These are phyloP conservation scores for Calliopum simillimum DNA, from an alignment of 2,888 invertebrate species.

Conservation along the genomic window DNA sequence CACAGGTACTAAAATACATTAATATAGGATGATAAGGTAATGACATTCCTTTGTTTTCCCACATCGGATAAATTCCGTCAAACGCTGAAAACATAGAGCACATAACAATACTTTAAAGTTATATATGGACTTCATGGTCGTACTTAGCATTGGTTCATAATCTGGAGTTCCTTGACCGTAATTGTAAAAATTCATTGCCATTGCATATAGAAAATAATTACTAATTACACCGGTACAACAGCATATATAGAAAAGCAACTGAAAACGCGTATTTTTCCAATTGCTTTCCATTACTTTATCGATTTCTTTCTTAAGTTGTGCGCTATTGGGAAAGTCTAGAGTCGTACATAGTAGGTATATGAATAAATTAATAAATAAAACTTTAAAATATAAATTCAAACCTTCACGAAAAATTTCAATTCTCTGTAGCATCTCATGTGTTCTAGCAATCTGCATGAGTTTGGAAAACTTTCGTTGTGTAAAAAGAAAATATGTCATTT, in stretches of 20 bases:
- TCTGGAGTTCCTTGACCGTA: slow-evolving; percentile 42
- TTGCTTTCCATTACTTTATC: slow-evolving; percentile 48
- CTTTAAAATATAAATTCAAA: slow-evolving; percentile 13
- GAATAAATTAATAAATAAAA: background rate
- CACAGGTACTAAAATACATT: slow-evolving; percentile 48
- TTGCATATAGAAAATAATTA: slow-evolving; percentile 52
- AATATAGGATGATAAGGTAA: slow-evolving; percentile 57
- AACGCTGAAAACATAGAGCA: slow-evolving; percentile 47
- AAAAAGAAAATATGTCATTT: slow-evolving; percentile 53
- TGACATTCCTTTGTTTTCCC: slow-evolving; percentile 44
- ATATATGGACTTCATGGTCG: slow-evolving; percentile 36
- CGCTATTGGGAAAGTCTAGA: slow-evolving; percentile 50
- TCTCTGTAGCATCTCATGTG: slow-evolving; percentile 51
- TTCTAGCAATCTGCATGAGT: slow-evolving; percentile 48
- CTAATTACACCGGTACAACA: slow-evolving; percentile 44
- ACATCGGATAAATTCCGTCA: slow-evolving; percentile 35
- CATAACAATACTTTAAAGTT: background rate
- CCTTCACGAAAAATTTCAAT: slow-evolving; percentile 53
- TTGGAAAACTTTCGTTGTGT: slow-evolving; percentile 50
- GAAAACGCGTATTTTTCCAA: slow-evolving; percentile 53
- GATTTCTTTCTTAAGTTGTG: slow-evolving; percentile 48
- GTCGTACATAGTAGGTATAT: background rate
- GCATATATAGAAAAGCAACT: slow-evolving; percentile 53
- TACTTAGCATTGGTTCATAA: slow-evolving; percentile 51
- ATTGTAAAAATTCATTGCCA: slow-evolving; percentile 51